Base-by-base conservation (phyloP, 2,113 vertebrate genomes). In the Osmerus mordax region DNA sequence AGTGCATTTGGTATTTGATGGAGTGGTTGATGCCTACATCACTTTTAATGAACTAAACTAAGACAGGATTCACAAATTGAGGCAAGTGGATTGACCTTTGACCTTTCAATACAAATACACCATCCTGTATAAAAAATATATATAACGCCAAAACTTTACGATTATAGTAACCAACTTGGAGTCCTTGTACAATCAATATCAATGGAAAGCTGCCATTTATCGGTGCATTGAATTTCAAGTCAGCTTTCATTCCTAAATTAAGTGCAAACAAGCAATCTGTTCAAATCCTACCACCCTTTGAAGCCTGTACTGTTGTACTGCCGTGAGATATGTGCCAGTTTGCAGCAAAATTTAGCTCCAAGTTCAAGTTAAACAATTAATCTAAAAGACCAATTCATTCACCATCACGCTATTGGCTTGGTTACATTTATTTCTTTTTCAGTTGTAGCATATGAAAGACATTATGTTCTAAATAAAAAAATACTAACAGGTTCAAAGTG, bases 1-100 rank as follows among this genome's bases (percentile, higher is more conserved):
- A 56, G 67, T 68, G 67, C 53, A 56, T 69, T 69, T 69, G 53
- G 52, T 69, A 29, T 36, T n/a, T 55, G 53, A 28, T n/a, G 19
- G 23, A 29, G 53, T 69, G 52, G 53, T 32, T 32, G 25, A 29
- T n/a, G 9, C 15, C 25, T 18, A 36, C 16, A 29, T 55, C 16
- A 64, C 29, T 55, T 12, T 32, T 14, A 16, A 54, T 29, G 3
- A 15, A 32, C 23, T 11, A 12, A 56, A 55, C 51, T 2, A 53
- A 56, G 23, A 55, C 21, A 68, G 8, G 13, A 41, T 69, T 23
- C 19, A 28, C 53, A 75, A 65, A 67, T 2, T 47, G 41, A 47
- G 41, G 41, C 41, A 47, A 47, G 41, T 61, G 11, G 59, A 7
- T 23, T 60, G n/a, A 65, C 29, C n/a, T 51, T 47, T 66, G 8